A percentile compares a stretch with the other conserved stretches of the same genome.
Evolutionary conservation across 2,888 invertebrate genomes (phyloP).

Genomic region (Cerastis rubricosa): DNA sequence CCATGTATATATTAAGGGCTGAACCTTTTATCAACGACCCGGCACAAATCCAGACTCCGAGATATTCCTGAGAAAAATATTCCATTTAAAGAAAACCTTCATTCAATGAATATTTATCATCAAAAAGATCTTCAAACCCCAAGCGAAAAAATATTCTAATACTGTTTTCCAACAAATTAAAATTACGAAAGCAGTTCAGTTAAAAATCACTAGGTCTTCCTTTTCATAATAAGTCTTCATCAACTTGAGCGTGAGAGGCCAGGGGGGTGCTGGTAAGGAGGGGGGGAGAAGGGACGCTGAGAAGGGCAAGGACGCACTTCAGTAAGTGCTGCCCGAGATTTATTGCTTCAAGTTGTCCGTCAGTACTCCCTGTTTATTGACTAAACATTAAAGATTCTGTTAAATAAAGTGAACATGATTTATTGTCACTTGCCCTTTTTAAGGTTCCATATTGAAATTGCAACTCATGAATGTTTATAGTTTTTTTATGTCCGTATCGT

Average conservation of each 20-base stretch:
- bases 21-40: too few relatives aligned
- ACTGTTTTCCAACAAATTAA: conserved; percentile 1
- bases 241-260: conserved; percentile 25
- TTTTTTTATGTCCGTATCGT: not conserved
- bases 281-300: not conserved
- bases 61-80: not conserved
- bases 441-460: not conserved
- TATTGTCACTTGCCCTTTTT: not conserved
- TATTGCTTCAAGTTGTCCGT: conserved; percentile 52
- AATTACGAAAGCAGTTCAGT: conserved; percentile 24
- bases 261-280: conserved; percentile 1
- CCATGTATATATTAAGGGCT: too few relatives aligned
- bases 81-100: not conserved
- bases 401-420: not conserved
- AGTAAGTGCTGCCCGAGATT: conserved; percentile 53
- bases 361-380: conserved; percentile 29
- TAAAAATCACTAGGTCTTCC: conserved; percentile 24
- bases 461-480: not conserved
- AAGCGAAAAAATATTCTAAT: not conserved
- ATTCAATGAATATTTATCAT: not conserved
- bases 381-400: conserved; percentile 35
- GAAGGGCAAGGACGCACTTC: conserved; percentile 62
- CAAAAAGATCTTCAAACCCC: conserved; percentile 5
- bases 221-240: conserved; percentile 21
- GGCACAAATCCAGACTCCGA: not conserved